These are phyloP conservation scores for Erpetoichthys calabaricus DNA, from an alignment of 2,797 vertebrate species.

Conservation along the genomic window DNA sequence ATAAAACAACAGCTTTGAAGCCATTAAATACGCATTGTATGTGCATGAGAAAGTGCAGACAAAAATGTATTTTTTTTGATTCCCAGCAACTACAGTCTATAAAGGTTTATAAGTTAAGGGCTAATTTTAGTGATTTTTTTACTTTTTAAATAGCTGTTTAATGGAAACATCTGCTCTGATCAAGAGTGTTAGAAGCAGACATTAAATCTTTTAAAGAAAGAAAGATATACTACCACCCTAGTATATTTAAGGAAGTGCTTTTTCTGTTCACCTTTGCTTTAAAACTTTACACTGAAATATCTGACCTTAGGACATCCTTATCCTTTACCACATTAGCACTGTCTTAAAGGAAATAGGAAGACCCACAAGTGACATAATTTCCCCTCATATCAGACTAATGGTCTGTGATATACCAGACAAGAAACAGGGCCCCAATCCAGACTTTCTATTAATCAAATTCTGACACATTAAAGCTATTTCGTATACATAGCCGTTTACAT, in stretches of 20 bases:
- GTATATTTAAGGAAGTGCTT: constrained; percentile 17
- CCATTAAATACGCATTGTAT: no score
- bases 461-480: constrained; percentile 23
- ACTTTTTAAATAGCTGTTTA: no score
- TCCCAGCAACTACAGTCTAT: no score
- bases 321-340: constrained; percentile 34
- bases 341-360: constrained; percentile 41
- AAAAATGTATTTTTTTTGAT: no score
- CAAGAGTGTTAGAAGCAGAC: no score
- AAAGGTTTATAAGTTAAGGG: no score
- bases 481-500: constrained; percentile 21
- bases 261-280: constrained; percentile 35
- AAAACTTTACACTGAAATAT: constrained; percentile 34
- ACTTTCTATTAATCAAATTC: constrained; percentile 19
- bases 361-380: constrained; percentile 30
- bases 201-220: no score
- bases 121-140: no score
- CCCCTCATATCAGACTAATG: constrained; percentile 32
- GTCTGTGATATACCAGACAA: constrained; percentile 32
- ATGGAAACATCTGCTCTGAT: no score
- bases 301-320: constrained; percentile 38
- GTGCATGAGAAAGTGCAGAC: no score
- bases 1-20: no score
- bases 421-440: constrained; percentile 17
- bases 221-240: no score